A percentile compares a stretch with the other conserved stretches of the same genome.
phyloP scores from a whole-genome alignment of 2,888 invertebrate genomes.

The Apotomis betuletana region DNA sequence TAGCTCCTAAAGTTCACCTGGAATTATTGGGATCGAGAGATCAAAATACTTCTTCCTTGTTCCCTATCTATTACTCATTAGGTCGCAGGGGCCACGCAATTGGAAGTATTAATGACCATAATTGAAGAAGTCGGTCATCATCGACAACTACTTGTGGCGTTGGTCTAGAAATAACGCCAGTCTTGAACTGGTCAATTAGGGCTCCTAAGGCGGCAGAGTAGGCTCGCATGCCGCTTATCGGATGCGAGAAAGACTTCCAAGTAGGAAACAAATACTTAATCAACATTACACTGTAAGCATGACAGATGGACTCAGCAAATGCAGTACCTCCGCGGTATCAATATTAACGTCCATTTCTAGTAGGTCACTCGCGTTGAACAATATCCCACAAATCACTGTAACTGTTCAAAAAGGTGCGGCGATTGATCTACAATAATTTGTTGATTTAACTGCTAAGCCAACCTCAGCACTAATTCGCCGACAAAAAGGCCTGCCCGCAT shows the following conservation, averaged over 20 bases:
- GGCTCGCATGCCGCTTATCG: conserved; percentile 29
- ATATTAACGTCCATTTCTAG: conserved; percentile 9
- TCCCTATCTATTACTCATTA: conserved; percentile 6
- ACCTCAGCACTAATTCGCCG: conserved; percentile 64
- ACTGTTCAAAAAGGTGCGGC: conserved; percentile 54
- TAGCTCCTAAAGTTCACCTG: not conserved
- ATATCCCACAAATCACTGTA: conserved; percentile 51
- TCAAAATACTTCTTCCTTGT: conserved; percentile 50
- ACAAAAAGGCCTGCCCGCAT: conserved; percentile 60
- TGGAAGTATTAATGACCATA: conserved; percentile 25
- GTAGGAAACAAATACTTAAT: conserved; percentile 28
- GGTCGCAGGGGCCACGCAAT: conserved; percentile 19
- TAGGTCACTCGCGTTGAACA: not conserved
- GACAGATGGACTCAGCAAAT: conserved; percentile 18
- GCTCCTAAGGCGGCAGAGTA: not conserved
- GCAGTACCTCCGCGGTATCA: not conserved
- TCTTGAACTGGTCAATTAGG: conserved; percentile 14
- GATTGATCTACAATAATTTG: conserved; percentile 43
- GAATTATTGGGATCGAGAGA: not conserved
- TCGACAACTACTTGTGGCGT: conserved; percentile 21
- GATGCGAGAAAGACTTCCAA: conserved; percentile 29
- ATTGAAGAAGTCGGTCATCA: conserved; percentile 32
- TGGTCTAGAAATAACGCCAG: conserved; percentile 33
- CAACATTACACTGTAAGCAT: conserved; percentile 18
- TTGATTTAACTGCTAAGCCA: conserved; percentile 49